Conservation (phyloP, 2,113 vertebrate species). For the Dissostichus mawsoni region DNA sequence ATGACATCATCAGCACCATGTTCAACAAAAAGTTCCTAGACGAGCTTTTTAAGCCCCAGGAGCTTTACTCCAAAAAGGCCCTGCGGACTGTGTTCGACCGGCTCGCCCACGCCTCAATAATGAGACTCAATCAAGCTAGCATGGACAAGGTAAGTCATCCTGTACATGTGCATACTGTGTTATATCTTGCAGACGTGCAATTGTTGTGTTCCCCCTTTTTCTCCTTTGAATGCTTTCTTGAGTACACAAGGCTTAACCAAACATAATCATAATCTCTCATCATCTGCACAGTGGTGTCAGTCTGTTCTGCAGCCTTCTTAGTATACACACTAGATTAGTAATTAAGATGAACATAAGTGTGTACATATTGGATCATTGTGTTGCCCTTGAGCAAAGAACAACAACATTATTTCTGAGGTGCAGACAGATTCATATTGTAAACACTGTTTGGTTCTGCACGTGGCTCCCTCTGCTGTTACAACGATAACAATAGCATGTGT, state of each 20-base stretch:
- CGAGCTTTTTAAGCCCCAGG: conserved; percentile 97
- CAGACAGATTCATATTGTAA: not conserved
- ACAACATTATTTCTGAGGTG: not conserved
- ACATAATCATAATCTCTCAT: not conserved
- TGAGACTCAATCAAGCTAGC: conserved; percentile 98
- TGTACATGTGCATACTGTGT: not conserved
- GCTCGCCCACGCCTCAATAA: conserved; percentile 96
- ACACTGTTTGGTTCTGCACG: not conserved
- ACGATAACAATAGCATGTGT: not conserved
- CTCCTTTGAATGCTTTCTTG: not conserved
- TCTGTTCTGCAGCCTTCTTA: not conserved
- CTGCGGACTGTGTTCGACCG: conserved; percentile 95
- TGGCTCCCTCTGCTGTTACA: conserved; percentile 71
- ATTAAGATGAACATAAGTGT: not conserved
- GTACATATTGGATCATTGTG: not conserved
- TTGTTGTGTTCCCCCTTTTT: not conserved
- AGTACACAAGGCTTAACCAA: not conserved
- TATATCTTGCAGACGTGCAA: not conserved
- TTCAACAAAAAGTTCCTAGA: conserved; percentile 98
- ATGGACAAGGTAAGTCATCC: conserved; percentile 92
- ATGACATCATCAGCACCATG: conserved; percentile 98
- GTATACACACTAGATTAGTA: not conserved
- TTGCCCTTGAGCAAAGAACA: not conserved
- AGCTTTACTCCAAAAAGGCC: conserved; percentile 97
- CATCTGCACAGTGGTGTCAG: not conserved